Evolutionary conservation across 2,113 vertebrate genomes (phyloP).

Genomic region (Myrmecophaga tridactyla): DNA sequence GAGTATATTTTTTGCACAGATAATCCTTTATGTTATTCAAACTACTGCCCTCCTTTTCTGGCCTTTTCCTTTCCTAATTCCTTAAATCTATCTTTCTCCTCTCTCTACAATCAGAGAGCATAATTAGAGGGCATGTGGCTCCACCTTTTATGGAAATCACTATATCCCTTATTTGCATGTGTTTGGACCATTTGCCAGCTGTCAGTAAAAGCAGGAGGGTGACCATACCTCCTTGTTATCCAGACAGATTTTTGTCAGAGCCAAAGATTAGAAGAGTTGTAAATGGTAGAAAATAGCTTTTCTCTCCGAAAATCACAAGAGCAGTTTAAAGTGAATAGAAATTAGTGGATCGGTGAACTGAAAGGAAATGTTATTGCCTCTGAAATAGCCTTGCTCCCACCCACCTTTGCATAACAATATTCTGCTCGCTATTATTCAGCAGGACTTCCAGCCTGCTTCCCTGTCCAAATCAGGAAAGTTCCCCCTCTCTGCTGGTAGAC

Average conservation of each 20-base stretch:
- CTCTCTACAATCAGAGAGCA: constrained; percentile 36
- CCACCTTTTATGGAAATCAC: constrained; percentile 67
- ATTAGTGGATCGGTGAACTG: constrained; percentile 73
- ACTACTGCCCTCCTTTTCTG: constrained; percentile 4
- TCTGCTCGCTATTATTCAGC: constrained; percentile 44
- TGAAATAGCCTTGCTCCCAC: constrained; percentile 66
- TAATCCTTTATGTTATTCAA: constrained; percentile 8
- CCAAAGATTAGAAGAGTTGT: constrained; percentile 67
- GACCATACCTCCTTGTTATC: constrained; percentile 67
- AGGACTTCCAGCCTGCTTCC: constrained; percentile 18
- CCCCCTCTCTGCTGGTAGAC: neutral
- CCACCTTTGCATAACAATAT: constrained; percentile 76
- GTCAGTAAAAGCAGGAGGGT: constrained; percentile 32
- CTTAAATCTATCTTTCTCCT: constrained; percentile 56
- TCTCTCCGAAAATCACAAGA: constrained; percentile 55
- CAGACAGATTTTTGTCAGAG: constrained; percentile 67
- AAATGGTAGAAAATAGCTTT: constrained; percentile 69
- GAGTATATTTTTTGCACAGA: neutral
- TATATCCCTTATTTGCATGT: constrained; percentile 63
- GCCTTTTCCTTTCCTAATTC: constrained; percentile 9
- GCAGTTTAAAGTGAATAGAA: constrained; percentile 74
- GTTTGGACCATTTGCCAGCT: constrained; percentile 64
- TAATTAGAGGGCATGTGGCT: constrained; percentile 49
- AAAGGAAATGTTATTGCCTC: constrained; percentile 71
- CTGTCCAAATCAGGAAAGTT: constrained; percentile 6